Percentiles rank a stretch among this genome's conserved stretches.
phyloP scores from a whole-genome alignment of 2,113 vertebrate species.

The Corapipo altera region DNA sequence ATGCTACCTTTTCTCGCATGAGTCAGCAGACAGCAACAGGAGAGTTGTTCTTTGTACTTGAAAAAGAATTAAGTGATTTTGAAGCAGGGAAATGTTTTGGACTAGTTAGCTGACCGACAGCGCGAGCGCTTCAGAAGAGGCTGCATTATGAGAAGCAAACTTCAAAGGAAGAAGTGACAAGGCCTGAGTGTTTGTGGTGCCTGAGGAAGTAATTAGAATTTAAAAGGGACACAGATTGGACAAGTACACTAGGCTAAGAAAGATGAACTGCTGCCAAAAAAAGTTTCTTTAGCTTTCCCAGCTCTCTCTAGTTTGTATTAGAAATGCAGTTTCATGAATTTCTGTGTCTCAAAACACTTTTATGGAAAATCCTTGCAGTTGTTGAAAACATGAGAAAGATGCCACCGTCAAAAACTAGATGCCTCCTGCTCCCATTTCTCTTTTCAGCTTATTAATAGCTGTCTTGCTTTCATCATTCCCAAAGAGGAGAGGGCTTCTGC shows the following conservation, averaged over 20 bases:
- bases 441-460: neutral
- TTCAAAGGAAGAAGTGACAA: slow-evolving; percentile 63
- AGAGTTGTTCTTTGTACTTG: neutral
- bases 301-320: neutral
- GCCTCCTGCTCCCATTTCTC: neutral
- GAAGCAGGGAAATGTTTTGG: slow-evolving; percentile 10
- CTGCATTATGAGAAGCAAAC: slow-evolving; percentile 46
- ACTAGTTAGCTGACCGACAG: slow-evolving; percentile 16
- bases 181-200: slow-evolving; percentile 54
- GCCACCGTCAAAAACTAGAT: neutral
- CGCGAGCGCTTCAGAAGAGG: slow-evolving; percentile 26
- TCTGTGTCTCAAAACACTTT: neutral
- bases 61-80: slow-evolving; percentile 15
- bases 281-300: slow-evolving; percentile 19
- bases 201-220: slow-evolving; percentile 70
- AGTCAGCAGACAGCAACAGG: slow-evolving; percentile 34
- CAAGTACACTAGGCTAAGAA: slow-evolving; percentile 3
- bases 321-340: neutral
- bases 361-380: neutral
- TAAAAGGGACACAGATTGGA: slow-evolving; percentile 45
- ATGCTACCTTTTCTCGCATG: neutral
- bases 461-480: neutral
- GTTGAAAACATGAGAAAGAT: neutral
- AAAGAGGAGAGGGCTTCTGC: neutral
- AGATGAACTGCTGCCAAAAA: slow-evolving; percentile 42